Conservation (phyloP, 2,113 vertebrate species). For the Phaetusa simplex region DNA sequence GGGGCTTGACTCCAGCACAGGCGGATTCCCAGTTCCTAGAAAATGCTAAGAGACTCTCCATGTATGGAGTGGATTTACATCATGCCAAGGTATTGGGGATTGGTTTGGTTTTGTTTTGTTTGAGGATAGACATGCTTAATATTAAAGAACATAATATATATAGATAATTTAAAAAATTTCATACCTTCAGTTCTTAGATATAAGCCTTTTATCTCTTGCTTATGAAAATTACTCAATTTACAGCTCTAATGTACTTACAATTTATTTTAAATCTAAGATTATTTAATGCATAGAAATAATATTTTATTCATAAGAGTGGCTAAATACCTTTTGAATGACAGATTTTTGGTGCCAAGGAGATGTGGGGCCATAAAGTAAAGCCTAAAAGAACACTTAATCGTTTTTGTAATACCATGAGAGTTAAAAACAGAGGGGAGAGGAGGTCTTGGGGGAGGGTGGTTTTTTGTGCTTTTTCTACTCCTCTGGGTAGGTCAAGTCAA, state of each 20-base stretch:
- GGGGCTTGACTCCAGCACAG: constrained; percentile 95
- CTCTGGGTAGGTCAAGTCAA: neutral
- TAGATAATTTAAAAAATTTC: neutral
- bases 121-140: neutral
- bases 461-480: neutral
- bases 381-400: neutral
- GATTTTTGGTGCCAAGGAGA: neutral
- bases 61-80: constrained; percentile 98
- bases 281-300: neutral
- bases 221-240: neutral
- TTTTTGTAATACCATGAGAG: neutral
- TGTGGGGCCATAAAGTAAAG: neutral
- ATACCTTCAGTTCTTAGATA: neutral
- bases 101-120: neutral
- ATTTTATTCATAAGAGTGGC: neutral
- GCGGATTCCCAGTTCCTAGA: constrained; percentile 95
- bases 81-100: constrained; percentile 89
- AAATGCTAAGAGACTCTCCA: constrained; percentile 97
- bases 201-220: neutral
- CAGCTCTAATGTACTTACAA: neutral
- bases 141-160: neutral
- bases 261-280: neutral
- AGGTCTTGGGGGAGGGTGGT: neutral
- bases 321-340: neutral
- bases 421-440: neutral